Percentiles rank a stretch among this genome's conserved stretches.
phyloP scores from a whole-genome alignment of 2,797 vertebrate genomes.

The Silurus aristotelis region DNA sequence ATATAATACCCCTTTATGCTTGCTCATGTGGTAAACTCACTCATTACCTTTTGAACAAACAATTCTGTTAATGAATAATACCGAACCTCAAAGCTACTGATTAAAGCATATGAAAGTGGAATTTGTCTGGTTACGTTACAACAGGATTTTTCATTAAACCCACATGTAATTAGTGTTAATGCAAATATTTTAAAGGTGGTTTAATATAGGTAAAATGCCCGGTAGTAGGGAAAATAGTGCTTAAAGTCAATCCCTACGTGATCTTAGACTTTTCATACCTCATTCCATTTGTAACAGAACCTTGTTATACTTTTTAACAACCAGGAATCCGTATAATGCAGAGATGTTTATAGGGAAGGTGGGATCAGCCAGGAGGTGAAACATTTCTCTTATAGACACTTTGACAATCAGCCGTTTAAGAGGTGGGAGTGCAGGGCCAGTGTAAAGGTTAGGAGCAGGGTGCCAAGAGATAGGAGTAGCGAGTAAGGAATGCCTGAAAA shows the following conservation, averaged over 20 bases:
- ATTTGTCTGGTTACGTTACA: background rate
- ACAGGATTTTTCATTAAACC: background rate
- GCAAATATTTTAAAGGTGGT: background rate
- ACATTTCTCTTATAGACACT: constrained; percentile 69
- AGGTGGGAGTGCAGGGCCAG: constrained; percentile 48
- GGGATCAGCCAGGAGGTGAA: constrained; percentile 71
- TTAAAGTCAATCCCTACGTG: background rate
- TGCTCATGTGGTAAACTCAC: background rate
- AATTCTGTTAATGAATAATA: background rate
- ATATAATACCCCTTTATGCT: background rate
- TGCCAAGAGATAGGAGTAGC: background rate
- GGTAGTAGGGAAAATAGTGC: background rate
- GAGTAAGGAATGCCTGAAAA: background rate
- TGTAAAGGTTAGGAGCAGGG: constrained; percentile 27
- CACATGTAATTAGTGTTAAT: background rate
- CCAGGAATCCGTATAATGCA: background rate
- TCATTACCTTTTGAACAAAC: background rate
- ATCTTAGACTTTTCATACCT: background rate
- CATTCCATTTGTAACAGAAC: background rate
- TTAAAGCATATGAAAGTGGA: background rate
- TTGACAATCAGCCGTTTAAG: constrained; percentile 54
- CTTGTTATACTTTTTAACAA: background rate
- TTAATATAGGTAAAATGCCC: background rate
- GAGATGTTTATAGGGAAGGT: constrained; percentile 61
- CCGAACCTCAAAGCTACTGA: background rate